Base-by-base conservation (phyloP, 1,140 invertebrate species). In the Panulirus ornatus region DNA sequence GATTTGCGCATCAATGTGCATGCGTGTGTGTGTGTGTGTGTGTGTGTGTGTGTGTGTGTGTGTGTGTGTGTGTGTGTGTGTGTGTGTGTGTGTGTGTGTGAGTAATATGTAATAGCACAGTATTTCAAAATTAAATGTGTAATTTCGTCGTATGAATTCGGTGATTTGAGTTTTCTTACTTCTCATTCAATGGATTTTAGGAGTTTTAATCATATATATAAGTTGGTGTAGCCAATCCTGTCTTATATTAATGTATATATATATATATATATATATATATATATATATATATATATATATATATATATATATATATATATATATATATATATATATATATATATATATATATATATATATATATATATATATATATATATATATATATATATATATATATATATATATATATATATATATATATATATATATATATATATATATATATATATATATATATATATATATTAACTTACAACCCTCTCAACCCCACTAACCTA, bases 231-330 rank as follows among this genome's bases (percentile, higher is more conserved):
- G n/a, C n/a, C n/a, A n/a, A n/a, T n/a, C n/a, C n/a, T n/a, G n/a
- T n/a, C n/a, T n/a, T n/a, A n/a, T n/a, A 47, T 47, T 47, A 47
- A 47, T 47, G 44, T 47, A 47, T 47, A 5, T 47, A 11, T 47
- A 47, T 14, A n/a, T n/a, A n/a, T n/a, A n/a, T n/a, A n/a, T n/a
- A n/a, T n/a, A n/a, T 27, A 30, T 30, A 66, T 66, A 66, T 66
- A 66, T 66, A 66, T 66, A 66, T 66, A 66, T 66, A 66, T 66
- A 66, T 66, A 66, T 66, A 66, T 66, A 66, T 66, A 66, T 66
- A 66, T 66, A 66, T 66, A 66, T 66, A 66, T 66, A 66, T 66
- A 66, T 66, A 66, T 66, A 66, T 66, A 66, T 66, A 66, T 66
- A 66, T 66, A 66, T 54, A 54, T 54, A 54, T 63, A 63, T 63